Percentiles rank a stretch among this genome's conserved stretches.
phyloP scores from a whole-genome alignment of 2,888 invertebrate species.

The Barypeithes pellucidus region DNA sequence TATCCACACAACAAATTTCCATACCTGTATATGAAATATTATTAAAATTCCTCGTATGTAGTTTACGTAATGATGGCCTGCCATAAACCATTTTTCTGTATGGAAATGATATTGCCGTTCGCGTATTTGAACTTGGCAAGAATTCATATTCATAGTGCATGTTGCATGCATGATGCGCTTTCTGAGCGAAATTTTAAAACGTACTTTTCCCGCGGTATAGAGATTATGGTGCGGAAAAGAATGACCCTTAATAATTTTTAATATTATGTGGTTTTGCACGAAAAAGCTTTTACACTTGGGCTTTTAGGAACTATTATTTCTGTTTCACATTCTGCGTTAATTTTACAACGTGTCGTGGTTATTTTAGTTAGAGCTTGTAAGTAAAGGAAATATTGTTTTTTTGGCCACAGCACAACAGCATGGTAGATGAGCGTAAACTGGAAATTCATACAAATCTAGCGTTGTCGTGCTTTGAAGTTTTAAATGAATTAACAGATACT shows the following conservation, averaged over 20 bases:
- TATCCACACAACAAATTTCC: no score
- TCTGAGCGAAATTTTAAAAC: constrained; percentile 25
- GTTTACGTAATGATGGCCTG: constrained; percentile 20
- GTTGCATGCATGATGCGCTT: constrained; percentile 31
- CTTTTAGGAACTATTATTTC: background rate
- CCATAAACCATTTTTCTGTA: constrained; percentile 31
- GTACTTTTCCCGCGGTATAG: constrained; percentile 11
- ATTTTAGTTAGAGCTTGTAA: no score
- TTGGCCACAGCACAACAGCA: no score
- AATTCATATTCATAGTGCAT: constrained; percentile 42
- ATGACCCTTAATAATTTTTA: constrained; percentile 19
- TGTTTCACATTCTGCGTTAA: background rate
- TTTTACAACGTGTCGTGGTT: no score
- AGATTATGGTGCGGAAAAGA: constrained; percentile 26
- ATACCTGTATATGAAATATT: background rate
- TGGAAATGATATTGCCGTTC: constrained; percentile 31
- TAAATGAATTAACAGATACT: no score
- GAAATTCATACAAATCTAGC: no score
- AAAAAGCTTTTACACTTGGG: constrained; percentile 7
- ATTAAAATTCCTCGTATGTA: constrained; percentile 28
- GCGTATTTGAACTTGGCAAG: constrained; percentile 35
- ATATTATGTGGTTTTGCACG: background rate
- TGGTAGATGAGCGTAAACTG: no score
- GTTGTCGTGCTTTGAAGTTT: no score
- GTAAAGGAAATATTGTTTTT: no score